Conservation (phyloP, 2,888 invertebrate genomes). For the Orthonychiurus folsomi region DNA sequence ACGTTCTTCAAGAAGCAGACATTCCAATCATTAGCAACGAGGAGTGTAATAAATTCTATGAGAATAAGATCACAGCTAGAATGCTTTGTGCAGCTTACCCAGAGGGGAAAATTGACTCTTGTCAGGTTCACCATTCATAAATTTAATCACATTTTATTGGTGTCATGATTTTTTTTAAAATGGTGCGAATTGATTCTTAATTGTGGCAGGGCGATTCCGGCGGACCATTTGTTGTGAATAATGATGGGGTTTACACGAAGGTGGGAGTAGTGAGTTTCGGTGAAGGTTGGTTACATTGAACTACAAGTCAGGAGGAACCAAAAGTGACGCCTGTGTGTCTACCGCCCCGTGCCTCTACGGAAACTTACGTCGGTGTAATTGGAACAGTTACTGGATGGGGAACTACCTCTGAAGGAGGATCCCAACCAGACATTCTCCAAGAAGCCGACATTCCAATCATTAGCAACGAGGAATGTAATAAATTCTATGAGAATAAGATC, state of each 20-base stretch:
- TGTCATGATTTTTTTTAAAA: slow-evolving; percentile 1
- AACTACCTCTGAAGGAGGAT: slow-evolving; percentile 20
- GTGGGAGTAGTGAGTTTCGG: slow-evolving; percentile 36
- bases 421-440: slow-evolving; percentile 29
- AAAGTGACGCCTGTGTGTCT: slow-evolving; percentile 33
- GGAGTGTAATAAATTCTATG: slow-evolving; percentile 29
- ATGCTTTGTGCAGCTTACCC: slow-evolving; percentile 36
- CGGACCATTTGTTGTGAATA: slow-evolving; percentile 25
- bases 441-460: slow-evolving; percentile 32
- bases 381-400: slow-evolving; percentile 34
- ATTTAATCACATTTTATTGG: neutral
- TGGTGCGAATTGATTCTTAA: slow-evolving; percentile 1
- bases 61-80: slow-evolving; percentile 27
- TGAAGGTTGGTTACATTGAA: slow-evolving; percentile 15
- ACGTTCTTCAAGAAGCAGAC: slow-evolving; percentile 26
- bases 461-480: slow-evolving; percentile 30
- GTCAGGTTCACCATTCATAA: slow-evolving; percentile 23
- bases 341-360: slow-evolving; percentile 17
- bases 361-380: slow-evolving; percentile 23
- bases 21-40: slow-evolving; percentile 34
- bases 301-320: slow-evolving; percentile 21
- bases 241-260: slow-evolving; percentile 22
- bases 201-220: slow-evolving; percentile 37
- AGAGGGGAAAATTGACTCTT: slow-evolving; percentile 31
- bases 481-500: slow-evolving; percentile 28